These are phyloP conservation scores for Neotoma lepida DNA, from an alignment of 2,113 vertebrate species.

Conservation along the genomic window DNA sequence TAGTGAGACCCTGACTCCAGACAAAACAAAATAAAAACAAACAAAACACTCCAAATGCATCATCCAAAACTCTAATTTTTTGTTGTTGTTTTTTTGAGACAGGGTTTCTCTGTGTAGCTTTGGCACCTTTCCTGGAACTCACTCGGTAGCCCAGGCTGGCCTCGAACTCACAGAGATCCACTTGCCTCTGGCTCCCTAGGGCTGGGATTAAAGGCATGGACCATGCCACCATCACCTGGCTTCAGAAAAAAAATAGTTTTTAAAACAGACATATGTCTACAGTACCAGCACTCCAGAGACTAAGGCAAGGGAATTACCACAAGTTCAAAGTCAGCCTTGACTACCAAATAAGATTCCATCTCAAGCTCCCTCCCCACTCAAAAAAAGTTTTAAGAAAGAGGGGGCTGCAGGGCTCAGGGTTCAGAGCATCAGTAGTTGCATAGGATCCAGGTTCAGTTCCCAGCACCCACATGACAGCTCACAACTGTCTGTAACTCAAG, in stretches of 20 bases:
- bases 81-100: neutral
- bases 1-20: neutral
- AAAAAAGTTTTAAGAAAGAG: neutral
- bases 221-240: accelerated
- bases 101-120: neutral
- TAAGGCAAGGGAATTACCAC: neutral
- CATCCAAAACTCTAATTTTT: neutral
- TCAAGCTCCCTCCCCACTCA: neutral
- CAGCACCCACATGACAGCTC: neutral
- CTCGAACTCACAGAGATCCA: neutral
- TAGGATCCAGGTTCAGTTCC: neutral
- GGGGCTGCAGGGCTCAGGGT: neutral
- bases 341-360: neutral
- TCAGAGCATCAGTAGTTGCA: neutral
- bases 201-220: neutral
- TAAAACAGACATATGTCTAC: neutral
- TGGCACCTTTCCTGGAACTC: neutral
- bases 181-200: neutral
- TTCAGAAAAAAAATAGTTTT: neutral
- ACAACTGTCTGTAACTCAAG: neutral
- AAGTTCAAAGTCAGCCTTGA: neutral
- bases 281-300: neutral
- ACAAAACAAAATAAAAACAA: neutral
- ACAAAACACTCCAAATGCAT: neutral
- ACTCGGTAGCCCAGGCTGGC: neutral